Percentiles rank a stretch among this genome's conserved stretches.
Conservation (phyloP, 2,888 invertebrate genomes). For the Eristalis pertinax region DNA sequence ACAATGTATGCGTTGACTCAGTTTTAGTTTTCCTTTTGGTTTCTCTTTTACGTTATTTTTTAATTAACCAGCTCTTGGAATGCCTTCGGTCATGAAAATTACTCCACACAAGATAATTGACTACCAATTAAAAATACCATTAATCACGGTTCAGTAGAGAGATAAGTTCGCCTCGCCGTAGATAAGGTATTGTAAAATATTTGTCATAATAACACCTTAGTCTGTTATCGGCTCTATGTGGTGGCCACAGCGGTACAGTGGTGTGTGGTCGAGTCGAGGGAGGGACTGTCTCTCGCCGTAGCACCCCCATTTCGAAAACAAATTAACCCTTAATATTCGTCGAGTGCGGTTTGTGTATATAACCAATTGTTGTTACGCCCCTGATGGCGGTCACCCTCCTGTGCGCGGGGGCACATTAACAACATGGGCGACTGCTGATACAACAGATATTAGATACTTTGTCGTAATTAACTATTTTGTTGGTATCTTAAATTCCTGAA, state of each 20-base stretch:
- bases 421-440: background rate
- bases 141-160: slow-evolving; percentile 56
- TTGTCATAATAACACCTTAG: slow-evolving; percentile 51
- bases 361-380: slow-evolving; percentile 40
- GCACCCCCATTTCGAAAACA: slow-evolving; percentile 29
- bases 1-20: background rate
- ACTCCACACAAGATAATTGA: slow-evolving; percentile 48
- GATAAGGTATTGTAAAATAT: slow-evolving; percentile 36
- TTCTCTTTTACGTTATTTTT: slow-evolving; percentile 1
- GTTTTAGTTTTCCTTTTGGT: background rate
- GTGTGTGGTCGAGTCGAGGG: background rate
- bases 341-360: slow-evolving; percentile 23
- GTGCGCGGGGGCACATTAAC: background rate
- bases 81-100: slow-evolving; percentile 47
- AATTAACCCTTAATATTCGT: slow-evolving; percentile 30
- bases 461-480: slow-evolving; percentile 37
- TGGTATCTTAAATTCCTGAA: slow-evolving; percentile 34
- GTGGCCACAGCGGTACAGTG: background rate
- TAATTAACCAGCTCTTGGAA: slow-evolving; percentile 31
- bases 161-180: slow-evolving; percentile 26
- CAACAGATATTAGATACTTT: slow-evolving; percentile 15
- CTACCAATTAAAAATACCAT: slow-evolving; percentile 59
- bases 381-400: background rate
- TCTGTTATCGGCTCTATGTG: background rate
- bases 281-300: background rate